A percentile compares a stretch with the other conserved stretches of the same genome.
Evolutionary conservation across 2,888 invertebrate species (phyloP).

Genomic region (Noctuana brunneofusca): DNA sequence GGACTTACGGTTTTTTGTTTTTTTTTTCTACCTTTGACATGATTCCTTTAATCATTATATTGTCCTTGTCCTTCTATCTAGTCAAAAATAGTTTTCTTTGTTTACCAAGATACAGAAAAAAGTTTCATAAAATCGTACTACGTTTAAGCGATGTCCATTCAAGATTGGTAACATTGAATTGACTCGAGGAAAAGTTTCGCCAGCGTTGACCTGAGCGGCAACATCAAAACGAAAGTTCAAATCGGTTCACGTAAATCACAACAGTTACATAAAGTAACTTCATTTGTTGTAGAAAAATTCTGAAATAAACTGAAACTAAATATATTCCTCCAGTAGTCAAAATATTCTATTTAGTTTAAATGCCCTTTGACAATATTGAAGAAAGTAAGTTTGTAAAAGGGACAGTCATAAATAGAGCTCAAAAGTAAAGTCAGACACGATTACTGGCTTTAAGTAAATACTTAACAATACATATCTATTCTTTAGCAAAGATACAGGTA

Average conservation of each 20-base stretch:
- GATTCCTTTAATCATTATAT: too few species aligned
- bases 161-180: conserved; percentile 35
- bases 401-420: too few species aligned
- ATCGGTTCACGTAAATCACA: conserved; percentile 27
- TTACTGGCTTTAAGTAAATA: too few species aligned
- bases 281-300: conserved; percentile 1
- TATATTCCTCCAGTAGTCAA: too few species aligned
- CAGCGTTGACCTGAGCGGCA: conserved; percentile 23
- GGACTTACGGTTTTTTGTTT: too few species aligned
- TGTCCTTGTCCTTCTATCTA: not conserved
- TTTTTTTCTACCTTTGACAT: too few species aligned
- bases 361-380: too few species aligned
- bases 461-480: too few species aligned
- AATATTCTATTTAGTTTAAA: too few species aligned
- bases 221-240: conserved; percentile 29
- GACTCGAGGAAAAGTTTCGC: conserved; percentile 21
- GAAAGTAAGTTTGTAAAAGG: too few species aligned
- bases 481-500: not conserved
- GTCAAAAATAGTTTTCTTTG: not conserved
- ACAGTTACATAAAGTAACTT: conserved; percentile 11
- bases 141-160: conserved; percentile 29
- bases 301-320: too few species aligned
- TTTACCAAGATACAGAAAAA: conserved; percentile 8
- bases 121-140: conserved; percentile 16
- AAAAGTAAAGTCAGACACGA: too few species aligned